Percentiles rank a stretch among this genome's conserved stretches.
phyloP scores from a whole-genome alignment of 2,888 invertebrate species.

The Conus canariensis region DNA sequence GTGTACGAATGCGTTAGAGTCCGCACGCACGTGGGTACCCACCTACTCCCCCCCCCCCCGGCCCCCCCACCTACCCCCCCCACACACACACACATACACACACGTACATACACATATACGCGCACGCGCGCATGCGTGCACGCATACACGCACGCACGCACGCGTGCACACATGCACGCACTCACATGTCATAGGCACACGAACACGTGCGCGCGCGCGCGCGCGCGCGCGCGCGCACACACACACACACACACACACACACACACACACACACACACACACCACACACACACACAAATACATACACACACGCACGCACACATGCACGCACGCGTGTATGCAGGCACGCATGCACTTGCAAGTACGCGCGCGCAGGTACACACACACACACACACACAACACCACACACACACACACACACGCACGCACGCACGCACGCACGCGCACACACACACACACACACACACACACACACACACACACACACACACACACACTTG shows the following conservation, averaged over 20 bases:
- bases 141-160: too few species aligned
- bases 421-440: background rate
- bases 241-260: constrained; percentile 36
- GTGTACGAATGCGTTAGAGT: too few species aligned
- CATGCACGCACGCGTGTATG: constrained; percentile 10
- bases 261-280: constrained; percentile 30
- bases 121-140: too few species aligned
- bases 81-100: too few species aligned
- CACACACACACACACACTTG: background rate
- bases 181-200: too few species aligned
- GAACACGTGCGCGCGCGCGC: background rate
- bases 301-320: background rate
- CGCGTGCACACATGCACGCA: too few species aligned
- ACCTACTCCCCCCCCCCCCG: too few species aligned
- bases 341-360: constrained; percentile 22
- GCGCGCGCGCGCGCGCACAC: background rate
- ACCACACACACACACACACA: background rate
- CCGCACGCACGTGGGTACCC: too few species aligned
- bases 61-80: too few species aligned
- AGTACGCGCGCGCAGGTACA: background rate
- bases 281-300: background rate
- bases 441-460: background rate
- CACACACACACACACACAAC: background rate
- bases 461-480: background rate
- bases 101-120: too few species aligned